These are phyloP conservation scores for Heliangelus exortis DNA, from an alignment of 2,797 vertebrate species.

Conservation along the genomic window DNA sequence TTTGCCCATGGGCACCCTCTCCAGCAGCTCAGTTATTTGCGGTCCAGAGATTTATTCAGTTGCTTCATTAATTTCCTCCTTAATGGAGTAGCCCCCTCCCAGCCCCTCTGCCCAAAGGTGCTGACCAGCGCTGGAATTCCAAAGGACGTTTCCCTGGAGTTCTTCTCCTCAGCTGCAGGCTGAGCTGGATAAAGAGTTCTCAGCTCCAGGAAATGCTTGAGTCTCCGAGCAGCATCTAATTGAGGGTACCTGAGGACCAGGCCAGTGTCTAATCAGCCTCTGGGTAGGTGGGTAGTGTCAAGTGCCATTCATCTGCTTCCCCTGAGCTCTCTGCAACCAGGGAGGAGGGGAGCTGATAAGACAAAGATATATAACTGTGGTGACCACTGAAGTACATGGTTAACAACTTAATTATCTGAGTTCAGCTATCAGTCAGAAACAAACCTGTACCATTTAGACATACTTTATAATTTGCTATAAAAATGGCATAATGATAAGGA, in stretches of 20 bases:
- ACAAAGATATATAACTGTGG: conserved; percentile 77
- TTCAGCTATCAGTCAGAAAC: conserved; percentile 79
- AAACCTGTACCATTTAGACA: conserved; percentile 72
- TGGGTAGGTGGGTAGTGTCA: conserved; percentile 75
- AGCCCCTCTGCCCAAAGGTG: background rate
- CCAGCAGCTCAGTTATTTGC: background rate
- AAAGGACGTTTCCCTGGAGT: background rate
- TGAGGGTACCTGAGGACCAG: conserved; percentile 74
- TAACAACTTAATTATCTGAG: conserved; percentile 84
- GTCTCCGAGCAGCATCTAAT: conserved; percentile 67
- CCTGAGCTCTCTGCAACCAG: conserved; percentile 75
- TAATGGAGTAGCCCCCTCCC: background rate
- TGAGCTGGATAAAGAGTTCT: conserved; percentile 52
- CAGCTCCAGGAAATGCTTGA: conserved; percentile 52
- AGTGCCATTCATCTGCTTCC: conserved; percentile 80
- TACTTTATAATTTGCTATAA: conserved; percentile 73
- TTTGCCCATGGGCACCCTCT: background rate
- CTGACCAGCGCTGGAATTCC: conserved; percentile 7
- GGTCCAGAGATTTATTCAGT: background rate
- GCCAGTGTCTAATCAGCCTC: conserved; percentile 78
- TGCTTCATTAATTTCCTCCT: background rate
- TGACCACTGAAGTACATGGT: conserved; percentile 81
- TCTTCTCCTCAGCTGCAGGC: conserved; percentile 46
- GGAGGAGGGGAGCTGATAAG: conserved; percentile 72
- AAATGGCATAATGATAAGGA: conserved; percentile 78